Evolutionary conservation across 2,113 vertebrate genomes (phyloP).

Genomic region (Muntiacus muntjak): DNA sequence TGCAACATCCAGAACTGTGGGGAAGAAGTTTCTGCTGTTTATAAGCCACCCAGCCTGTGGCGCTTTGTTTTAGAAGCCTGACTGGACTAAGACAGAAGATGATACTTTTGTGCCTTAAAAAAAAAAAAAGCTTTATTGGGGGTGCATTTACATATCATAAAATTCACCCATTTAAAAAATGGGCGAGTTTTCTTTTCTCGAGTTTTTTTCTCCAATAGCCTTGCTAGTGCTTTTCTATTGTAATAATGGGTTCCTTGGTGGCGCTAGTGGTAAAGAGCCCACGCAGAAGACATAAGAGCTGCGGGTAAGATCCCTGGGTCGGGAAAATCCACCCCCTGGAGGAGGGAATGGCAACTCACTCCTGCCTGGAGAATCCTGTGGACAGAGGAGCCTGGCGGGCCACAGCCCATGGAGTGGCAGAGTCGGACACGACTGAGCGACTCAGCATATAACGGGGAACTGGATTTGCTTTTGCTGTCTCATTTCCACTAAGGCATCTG

Average conservation of each 20-base stretch:
- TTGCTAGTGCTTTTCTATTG: background rate
- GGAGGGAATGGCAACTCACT: background rate
- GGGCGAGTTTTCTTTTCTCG: background rate
- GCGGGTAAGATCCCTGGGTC: background rate
- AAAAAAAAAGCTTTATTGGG: background rate
- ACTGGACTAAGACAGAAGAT: background rate
- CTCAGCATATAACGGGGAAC: background rate
- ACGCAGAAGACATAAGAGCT: background rate
- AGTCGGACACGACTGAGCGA: rapidly evolving
- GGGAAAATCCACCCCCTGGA: background rate
- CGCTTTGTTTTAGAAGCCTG: background rate
- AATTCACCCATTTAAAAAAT: background rate
- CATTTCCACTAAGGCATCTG: background rate
- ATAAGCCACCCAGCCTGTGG: background rate
- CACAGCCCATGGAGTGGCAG: background rate
- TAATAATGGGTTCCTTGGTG: background rate
- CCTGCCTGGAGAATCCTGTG: background rate
- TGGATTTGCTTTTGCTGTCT: background rate
- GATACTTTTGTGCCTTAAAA: background rate
- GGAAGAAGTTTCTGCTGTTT: background rate
- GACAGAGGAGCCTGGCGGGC: background rate
- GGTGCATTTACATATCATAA: background rate
- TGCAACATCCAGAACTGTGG: background rate
- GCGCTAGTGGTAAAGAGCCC: background rate
- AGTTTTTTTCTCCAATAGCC: background rate